phyloP scores from a whole-genome alignment of 2,113 vertebrate species.

The Nestor notabilis region DNA sequence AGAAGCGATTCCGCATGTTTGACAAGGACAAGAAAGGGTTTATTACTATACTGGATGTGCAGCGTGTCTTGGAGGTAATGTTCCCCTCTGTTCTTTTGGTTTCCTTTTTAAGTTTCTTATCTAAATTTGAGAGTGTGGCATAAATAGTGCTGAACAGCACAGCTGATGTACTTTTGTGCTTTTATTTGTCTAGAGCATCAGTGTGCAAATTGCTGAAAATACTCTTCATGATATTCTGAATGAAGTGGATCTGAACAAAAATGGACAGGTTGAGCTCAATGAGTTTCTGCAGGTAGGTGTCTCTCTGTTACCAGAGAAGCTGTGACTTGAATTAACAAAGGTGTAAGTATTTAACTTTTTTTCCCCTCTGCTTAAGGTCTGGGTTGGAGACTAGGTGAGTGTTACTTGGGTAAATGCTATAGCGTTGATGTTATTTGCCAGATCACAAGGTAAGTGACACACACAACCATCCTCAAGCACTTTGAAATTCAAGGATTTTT shows the following conservation, averaged over 20 bases:
- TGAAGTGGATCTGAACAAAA: conserved; percentile 97
- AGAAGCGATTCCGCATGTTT: conserved; percentile 94
- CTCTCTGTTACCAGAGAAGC: fast-evolving
- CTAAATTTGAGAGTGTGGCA: background rate
- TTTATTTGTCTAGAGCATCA: conserved; percentile 82
- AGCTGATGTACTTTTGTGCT: background rate
- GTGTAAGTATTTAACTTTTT: fast-evolving
- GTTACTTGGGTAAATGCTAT: fast-evolving
- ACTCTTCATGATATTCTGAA: conserved; percentile 93
- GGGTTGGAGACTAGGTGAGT: fast-evolving
- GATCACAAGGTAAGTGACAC: fast-evolving
- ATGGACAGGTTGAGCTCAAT: conserved; percentile 94
- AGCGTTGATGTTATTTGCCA: background rate
- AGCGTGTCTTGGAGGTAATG: conserved; percentile 88
- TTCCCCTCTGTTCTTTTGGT: background rate
- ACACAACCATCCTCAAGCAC: background rate
- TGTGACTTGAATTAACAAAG: fast-evolving
- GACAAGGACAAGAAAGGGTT: conserved; percentile 96
- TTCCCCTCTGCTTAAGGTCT: background rate
- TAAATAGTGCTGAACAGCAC: background rate
- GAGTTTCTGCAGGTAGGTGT: conserved; percentile 91
- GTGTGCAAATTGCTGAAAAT: conserved; percentile 89
- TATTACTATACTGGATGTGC: conserved; percentile 93
- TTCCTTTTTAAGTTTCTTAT: background rate
- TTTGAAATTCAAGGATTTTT: background rate